Evolutionary conservation across 1,140 invertebrate genomes (phyloP), one percentile per base, ranked within the genome.

Genomic region (Scaptomyza pallida): DNA sequence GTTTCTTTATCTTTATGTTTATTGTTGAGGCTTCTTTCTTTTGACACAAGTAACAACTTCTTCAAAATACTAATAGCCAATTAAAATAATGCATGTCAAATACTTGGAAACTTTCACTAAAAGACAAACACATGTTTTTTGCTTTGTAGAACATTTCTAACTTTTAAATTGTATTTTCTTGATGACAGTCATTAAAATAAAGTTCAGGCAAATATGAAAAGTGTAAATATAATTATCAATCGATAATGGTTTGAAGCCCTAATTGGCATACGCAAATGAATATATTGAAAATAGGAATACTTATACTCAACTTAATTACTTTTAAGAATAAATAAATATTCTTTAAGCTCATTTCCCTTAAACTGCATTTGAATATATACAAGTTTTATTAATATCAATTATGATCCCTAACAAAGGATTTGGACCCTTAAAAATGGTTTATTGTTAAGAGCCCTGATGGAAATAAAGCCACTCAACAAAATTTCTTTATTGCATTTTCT

Each of bases 401-500:
- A 35, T 16, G 17, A 33, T 3, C 16, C 16, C n/a, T n/a, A 10
- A 33, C 23, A 33, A 35, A 41, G 19, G 17, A 44, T 12, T 2
- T 12, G 15, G n/a, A 19, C 6, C 8, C 30, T 55, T 35, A 37
- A 44, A 30, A 30, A 45, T n/a, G n/a, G n/a, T n/a, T 16, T 65
- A 1, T 65, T 67, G 37, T 37, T 51, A 35, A 65, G 51, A 44
- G 44, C 41, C 41, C 23, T 12, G n/a, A 52, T 51, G 23, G 3
- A 60, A 52, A 61, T 52, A 33, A 54, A 69, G 26, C 55, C 44
- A 56, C 44, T 35, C 10, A 55, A 50, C 60, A 43, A 67, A 48
- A 54, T 48, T 67, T 67, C 61, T 65, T 67, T 72, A 67, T 68
- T 72, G 44, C 33, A 37, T 60, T 59, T 59, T 72, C 48, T 54